A percentile compares a stretch with the other conserved stretches of the same genome.
These are phyloP conservation scores for Diglossa brunneiventris DNA, from an alignment of 2,113 vertebrate species.

Conservation along the genomic window DNA sequence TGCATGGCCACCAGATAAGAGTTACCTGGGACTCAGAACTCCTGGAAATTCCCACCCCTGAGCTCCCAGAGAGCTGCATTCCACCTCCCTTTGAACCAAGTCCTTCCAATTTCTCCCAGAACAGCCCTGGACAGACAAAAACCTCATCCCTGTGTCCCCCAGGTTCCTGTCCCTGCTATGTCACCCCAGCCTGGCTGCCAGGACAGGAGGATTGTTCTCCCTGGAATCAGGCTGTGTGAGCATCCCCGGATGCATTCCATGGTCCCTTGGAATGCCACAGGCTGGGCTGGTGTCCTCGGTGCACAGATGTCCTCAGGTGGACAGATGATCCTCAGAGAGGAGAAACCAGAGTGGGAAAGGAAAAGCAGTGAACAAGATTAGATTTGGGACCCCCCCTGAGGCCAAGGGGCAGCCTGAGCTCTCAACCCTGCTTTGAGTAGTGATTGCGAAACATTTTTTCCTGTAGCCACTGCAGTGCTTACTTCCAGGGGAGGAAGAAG, in stretches of 20 bases:
- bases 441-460: not conserved
- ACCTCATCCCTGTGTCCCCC: not conserved
- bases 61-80: not conserved
- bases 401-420: not conserved
- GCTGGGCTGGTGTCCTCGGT: not conserved
- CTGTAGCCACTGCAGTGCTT: not conserved
- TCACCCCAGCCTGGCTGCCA: not conserved
- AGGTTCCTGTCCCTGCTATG: not conserved
- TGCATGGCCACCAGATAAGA: not conserved
- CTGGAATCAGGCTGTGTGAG: not conserved
- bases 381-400: not conserved
- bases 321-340: no score
- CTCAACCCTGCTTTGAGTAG: not conserved
- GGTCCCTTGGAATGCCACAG: not conserved
- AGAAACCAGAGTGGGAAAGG: not conserved
- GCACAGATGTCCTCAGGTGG: fast-evolving
- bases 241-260: not conserved
- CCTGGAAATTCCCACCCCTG: not conserved
- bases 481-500: not conserved
- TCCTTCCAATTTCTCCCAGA: not conserved
- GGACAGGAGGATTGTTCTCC: not conserved
- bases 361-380: not conserved
- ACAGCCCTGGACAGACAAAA: not conserved
- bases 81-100: not conserved
- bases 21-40: not conserved